Evolutionary conservation across 2,113 vertebrate species (phyloP).

Genomic region (Zosterops borbonicus): DNA sequence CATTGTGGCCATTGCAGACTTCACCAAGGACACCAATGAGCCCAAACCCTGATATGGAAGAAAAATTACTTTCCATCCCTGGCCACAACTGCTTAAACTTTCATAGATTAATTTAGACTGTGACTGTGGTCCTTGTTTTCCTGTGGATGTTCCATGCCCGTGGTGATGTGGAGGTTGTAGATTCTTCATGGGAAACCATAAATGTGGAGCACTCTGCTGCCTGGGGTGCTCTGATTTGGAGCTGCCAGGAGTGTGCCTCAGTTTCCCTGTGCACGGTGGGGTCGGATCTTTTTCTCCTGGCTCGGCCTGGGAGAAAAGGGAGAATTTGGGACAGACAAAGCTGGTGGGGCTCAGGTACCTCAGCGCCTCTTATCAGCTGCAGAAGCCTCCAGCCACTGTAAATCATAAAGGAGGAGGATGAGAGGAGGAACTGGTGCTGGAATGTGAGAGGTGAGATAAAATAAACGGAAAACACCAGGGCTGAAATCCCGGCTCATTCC

Average conservation of each 20-base stretch:
- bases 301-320: neutral
- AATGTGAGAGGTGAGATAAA: conserved; percentile 60
- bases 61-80: neutral
- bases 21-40: neutral
- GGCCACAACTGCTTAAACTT: neutral
- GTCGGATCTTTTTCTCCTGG: neutral
- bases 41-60: neutral
- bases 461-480: neutral
- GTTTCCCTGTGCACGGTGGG: neutral
- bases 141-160: neutral
- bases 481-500: conserved; percentile 16
- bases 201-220: fast-evolving
- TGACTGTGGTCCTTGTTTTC: neutral
- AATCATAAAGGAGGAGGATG: conserved; percentile 18
- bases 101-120: neutral
- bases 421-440: conserved; percentile 28
- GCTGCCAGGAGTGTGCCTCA: neutral
- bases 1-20: neutral
- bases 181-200: neutral
- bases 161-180: fast-evolving
- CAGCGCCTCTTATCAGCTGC: neutral
- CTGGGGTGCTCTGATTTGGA: neutral
- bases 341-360: neutral
- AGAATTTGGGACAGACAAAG: neutral
- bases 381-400: conserved; percentile 14